Percentiles rank a stretch among this genome's conserved stretches.
These are phyloP conservation scores for Aselliscus stoliczkanus DNA, from an alignment of 2,797 vertebrate genomes.

Conservation along the genomic window DNA sequence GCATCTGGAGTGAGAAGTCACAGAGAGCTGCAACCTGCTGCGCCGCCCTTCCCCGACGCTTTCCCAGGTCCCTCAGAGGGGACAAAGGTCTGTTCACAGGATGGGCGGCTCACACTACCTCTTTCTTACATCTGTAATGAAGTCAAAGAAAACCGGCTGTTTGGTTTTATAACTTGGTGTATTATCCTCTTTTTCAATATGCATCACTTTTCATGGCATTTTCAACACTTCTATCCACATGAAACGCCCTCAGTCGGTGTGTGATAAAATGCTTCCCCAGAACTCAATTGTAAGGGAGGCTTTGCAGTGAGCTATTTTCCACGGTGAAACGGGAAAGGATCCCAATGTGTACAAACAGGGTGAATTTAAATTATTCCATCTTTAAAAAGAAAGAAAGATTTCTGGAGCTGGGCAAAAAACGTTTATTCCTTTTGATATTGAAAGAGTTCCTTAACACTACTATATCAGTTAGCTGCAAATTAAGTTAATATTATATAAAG, in stretches of 20 bases:
- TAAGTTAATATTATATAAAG: constrained; percentile 54
- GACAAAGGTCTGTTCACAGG: neutral
- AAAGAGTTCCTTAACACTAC: neutral
- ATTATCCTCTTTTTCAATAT: neutral
- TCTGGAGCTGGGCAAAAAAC: constrained; percentile 28
- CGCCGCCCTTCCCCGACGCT: neutral
- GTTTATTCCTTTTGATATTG: constrained; percentile 40
- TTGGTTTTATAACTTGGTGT: constrained; percentile 7
- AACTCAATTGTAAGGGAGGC: constrained; percentile 18
- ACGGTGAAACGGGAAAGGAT: constrained; percentile 41
- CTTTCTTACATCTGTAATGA: constrained; percentile 16
- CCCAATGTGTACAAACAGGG: constrained; percentile 15
- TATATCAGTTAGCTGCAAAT: neutral
- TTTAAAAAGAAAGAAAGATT: neutral
- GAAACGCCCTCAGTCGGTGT: neutral
- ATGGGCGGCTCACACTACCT: neutral
- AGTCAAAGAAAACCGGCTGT: neutral
- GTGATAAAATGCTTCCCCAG: constrained; percentile 65
- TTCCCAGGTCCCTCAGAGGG: neutral
- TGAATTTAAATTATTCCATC: constrained; percentile 47
- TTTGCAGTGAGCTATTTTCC: constrained; percentile 50
- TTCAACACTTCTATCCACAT: neutral
- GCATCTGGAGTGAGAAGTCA: neutral
- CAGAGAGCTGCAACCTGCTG: neutral
- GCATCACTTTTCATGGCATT: constrained; percentile 13